Conservation (phyloP, 30 jellyfish, hydroid and myxozoan species). For the Aurelia aurita complex sp. Pacific region DNA sequence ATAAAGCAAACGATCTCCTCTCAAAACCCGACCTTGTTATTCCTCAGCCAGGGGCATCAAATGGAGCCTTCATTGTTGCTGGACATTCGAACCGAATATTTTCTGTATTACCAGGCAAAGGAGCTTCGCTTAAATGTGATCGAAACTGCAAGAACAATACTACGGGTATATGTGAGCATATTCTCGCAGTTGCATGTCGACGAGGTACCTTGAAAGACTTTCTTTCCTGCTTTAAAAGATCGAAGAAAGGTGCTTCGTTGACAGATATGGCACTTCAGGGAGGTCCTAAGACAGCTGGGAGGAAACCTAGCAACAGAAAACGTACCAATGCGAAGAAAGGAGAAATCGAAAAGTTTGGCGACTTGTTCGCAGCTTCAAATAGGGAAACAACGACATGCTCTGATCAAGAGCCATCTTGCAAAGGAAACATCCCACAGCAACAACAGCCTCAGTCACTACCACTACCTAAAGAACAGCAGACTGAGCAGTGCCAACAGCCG, state of each 20-base stretch:
- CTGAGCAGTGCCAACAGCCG: too few relatives aligned
- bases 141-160: slow-evolving; percentile 4
- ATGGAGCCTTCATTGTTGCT: slow-evolving; percentile 5
- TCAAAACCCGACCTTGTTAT: slow-evolving; percentile 4
- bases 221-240: slow-evolving; percentile 5
- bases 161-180: slow-evolving; percentile 14
- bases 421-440: too few relatives aligned
- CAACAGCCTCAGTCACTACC: too few relatives aligned
- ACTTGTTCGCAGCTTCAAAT: not conserved
- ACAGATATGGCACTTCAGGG: slow-evolving; percentile 20
- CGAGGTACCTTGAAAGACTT: not conserved
- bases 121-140: slow-evolving; percentile 10
- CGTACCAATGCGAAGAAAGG: not conserved
- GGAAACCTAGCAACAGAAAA: slow-evolving; percentile 5
- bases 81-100: slow-evolving; percentile 10
- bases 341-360: not conserved
- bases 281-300: slow-evolving; percentile 14
- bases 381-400: too few relatives aligned
- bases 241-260: slow-evolving; percentile 2
- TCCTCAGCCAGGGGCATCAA: slow-evolving; percentile 12
- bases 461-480: too few relatives aligned
- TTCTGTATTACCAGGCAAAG: not conserved
- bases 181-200: slow-evolving; percentile 14
- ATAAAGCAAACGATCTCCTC: slow-evolving; percentile 7
- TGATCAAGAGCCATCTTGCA: too few relatives aligned